Base-by-base conservation (phyloP, 2,113 vertebrate genomes). In the Microtus oregoni region DNA sequence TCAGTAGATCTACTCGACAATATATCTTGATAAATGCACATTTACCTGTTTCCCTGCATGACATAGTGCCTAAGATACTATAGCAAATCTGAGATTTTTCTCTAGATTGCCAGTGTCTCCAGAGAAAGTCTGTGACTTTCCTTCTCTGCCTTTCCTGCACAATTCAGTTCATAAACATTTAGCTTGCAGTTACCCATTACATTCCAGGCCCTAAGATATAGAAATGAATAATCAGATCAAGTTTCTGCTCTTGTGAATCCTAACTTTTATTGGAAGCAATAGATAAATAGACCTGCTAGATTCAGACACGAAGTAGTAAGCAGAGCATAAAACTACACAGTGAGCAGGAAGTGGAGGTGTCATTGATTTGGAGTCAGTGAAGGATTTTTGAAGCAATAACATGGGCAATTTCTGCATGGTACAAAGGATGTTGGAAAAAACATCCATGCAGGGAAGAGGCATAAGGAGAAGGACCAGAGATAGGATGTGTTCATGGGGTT, bases 1-100 rank as follows among this genome's bases (percentile, higher is more conserved):
- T 0, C 5, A 61, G 32, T 72, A 1, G 35, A 7, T 47, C 30
- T 20, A 2, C 28, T 1, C 32, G 4, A 52, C 5, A 58, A 5
- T 19, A 6, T 7, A 5, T 9, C 52, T 19, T 65, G 75, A 73
- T 11, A 35, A 17, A 47, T 12, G 13, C 0, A 41, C 4, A 12
- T 32, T 35, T 30, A 2, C 24, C 38, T 38, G 0, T 12, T 67
- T 77, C 20, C 44, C 6, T 19, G 10, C 5, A 5, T 15, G 13
- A 9, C 7, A n/a, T 58, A 28, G 0, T 35, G 14, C 20, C 32
- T 47, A 65, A 19, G 58, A n/a, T 30, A 41, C 35, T 87, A 38
- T 79, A 55, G 41, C 20, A 50, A 15, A 30, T 61, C 73, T 50
- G 38, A 82, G 22, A 35, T 19, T 41, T 67, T 79, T 30, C 14